These are phyloP conservation scores for Solea senegalensis DNA, from an alignment of 2,113 vertebrate genomes.

Conservation along the genomic window DNA sequence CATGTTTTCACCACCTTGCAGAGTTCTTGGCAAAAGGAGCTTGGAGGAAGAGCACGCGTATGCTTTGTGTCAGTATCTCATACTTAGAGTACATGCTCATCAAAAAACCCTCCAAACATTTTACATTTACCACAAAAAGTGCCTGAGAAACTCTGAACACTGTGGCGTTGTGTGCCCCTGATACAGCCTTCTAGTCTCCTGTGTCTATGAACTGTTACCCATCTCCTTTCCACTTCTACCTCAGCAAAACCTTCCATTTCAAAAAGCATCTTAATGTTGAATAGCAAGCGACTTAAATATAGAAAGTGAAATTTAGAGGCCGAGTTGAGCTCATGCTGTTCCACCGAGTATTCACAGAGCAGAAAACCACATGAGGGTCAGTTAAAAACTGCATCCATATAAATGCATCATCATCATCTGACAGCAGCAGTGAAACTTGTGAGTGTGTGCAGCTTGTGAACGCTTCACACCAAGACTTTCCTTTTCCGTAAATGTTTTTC, in stretches of 20 bases:
- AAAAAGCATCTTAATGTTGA: slow-evolving; percentile 20
- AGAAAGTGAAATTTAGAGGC: slow-evolving; percentile 18
- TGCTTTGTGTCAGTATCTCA: too few species aligned
- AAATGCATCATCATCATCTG: slow-evolving; percentile 46
- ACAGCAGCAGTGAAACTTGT: slow-evolving; percentile 57
- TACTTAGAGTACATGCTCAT: too few species aligned
- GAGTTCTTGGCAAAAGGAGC: too few species aligned
- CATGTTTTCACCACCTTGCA: too few species aligned
- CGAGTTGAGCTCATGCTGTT: slow-evolving; percentile 54
- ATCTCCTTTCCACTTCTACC: slow-evolving; percentile 16
- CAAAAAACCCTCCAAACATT: too few species aligned
- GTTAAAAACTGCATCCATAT: slow-evolving; percentile 35
- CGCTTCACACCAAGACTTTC: slow-evolving; percentile 20
- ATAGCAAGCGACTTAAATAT: slow-evolving; percentile 6
- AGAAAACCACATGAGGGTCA: slow-evolving; percentile 53
- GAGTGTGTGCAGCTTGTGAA: slow-evolving; percentile 4
- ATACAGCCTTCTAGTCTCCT: too few species aligned
- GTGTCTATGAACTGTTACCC: background rate
- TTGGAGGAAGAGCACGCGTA: too few species aligned
- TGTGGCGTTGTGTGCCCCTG: background rate
- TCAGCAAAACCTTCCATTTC: background rate
- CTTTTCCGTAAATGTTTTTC: slow-evolving; percentile 50
- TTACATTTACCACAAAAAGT: too few species aligned
- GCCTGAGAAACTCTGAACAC: background rate
- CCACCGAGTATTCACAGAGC: slow-evolving; percentile 39